Evolutionary conservation across 2,113 vertebrate species (phyloP).

Genomic region (Microcebus ravelobensis): DNA sequence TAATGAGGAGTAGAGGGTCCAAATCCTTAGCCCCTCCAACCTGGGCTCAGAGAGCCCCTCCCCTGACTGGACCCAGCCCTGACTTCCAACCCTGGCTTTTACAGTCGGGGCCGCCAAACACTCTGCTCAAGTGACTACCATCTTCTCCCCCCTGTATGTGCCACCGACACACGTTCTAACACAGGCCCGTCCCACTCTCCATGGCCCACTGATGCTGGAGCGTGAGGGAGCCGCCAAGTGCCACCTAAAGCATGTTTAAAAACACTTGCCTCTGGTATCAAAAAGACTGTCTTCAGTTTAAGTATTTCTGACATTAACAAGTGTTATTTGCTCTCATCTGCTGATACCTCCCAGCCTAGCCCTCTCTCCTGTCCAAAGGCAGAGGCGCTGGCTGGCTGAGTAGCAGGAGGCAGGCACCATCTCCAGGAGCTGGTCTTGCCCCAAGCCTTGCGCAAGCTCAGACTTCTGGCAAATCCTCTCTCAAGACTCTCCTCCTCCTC

Average conservation of each 20-base stretch:
- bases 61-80: accelerated
- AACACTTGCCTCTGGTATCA: not conserved
- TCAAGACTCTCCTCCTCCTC: not conserved
- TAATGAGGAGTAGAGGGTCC: not conserved
- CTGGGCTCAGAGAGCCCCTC: too few species aligned
- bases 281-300: not conserved
- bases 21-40: not conserved
- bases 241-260: not conserved
- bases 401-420: not conserved
- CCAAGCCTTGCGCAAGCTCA: not conserved
- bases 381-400: not conserved
- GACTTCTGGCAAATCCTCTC: not conserved
- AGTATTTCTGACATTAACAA: not conserved
- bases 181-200: not conserved
- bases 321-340: not conserved
- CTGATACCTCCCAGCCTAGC: accelerated
- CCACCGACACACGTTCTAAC: accelerated
- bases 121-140: not conserved
- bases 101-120: not conserved
- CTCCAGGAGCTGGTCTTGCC: accelerated
- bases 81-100: not conserved
- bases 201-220: accelerated
- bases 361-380: not conserved
- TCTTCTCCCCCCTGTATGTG: not conserved
- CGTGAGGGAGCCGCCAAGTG: not conserved